Evolutionary conservation across 2,797 vertebrate genomes (phyloP).

Genomic region (Manis pentadactyla): DNA sequence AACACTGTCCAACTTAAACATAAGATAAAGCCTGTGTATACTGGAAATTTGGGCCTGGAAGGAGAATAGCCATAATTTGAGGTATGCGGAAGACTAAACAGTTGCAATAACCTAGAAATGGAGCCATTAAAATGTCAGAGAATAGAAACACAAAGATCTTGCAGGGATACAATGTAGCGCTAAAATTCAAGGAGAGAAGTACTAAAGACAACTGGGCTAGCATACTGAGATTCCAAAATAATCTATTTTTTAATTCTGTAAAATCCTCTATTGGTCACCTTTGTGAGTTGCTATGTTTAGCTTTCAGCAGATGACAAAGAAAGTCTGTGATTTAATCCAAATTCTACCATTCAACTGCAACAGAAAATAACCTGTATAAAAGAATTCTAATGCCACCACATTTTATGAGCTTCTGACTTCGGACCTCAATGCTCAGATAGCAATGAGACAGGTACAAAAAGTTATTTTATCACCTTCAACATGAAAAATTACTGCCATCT

Average conservation of each 20-base stretch:
- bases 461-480: constrained; percentile 21
- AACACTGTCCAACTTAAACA: neutral
- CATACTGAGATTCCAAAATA: neutral
- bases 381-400: neutral
- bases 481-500: constrained; percentile 49
- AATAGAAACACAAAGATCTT: neutral
- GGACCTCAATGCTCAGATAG: neutral
- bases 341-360: neutral
- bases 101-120: neutral
- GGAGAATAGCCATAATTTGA: neutral
- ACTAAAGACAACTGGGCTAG: neutral
- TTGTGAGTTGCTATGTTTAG: neutral
- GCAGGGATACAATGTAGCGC: neutral
- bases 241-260: neutral
- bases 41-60: neutral
- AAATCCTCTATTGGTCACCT: neutral
- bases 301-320: constrained; percentile 8
- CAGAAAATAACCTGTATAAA: neutral
- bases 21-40: neutral
- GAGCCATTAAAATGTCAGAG: neutral
- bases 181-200: neutral
- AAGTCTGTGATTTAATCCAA: constrained; percentile 30
- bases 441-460: neutral
- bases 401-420: constrained; percentile 21
- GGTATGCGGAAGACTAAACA: neutral